These are phyloP conservation scores for Lithosia quadra DNA, from an alignment of 2,888 invertebrate genomes.

Conservation along the genomic window DNA sequence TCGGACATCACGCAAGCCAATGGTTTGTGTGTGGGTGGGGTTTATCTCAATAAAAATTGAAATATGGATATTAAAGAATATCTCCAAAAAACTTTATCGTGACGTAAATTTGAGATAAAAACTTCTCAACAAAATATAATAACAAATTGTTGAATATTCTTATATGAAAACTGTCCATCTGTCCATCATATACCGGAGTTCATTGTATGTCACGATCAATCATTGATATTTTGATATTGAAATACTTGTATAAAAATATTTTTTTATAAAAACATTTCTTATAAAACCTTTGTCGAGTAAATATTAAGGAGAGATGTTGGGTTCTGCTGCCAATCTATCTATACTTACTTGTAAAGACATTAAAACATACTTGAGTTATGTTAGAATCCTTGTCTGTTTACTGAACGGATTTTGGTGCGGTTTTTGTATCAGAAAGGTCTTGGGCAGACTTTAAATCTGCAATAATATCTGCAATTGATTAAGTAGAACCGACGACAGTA, in stretches of 20 bases:
- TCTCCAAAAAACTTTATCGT: not conserved
- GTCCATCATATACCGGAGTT: slow-evolving; percentile 1
- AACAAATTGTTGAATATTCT: not conserved
- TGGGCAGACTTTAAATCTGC: too few relatives aligned
- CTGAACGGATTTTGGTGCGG: too few relatives aligned
- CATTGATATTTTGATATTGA: slow-evolving; percentile 5
- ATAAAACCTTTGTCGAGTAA: too few relatives aligned
- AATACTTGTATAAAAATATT: not conserved
- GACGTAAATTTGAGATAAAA: not conserved
- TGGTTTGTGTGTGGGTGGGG: not conserved
- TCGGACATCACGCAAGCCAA: not conserved
- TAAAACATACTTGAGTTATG: too few relatives aligned
- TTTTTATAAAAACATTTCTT: not conserved
- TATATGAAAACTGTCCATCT: slow-evolving; percentile 8
- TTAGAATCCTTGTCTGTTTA: too few relatives aligned
- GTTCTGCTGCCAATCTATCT: too few relatives aligned
- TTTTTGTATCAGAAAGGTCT: too few relatives aligned
- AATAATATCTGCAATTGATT: too few relatives aligned
- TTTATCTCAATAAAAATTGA: not conserved
- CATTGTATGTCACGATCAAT: slow-evolving; percentile 17
- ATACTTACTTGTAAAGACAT: too few relatives aligned
- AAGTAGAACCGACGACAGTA: too few relatives aligned
- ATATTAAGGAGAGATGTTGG: too few relatives aligned
- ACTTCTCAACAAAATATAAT: not conserved
- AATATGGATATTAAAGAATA: not conserved